Base-by-base conservation (phyloP, 2,113 vertebrate species). In the Poeciliopsis prolifica region DNA sequence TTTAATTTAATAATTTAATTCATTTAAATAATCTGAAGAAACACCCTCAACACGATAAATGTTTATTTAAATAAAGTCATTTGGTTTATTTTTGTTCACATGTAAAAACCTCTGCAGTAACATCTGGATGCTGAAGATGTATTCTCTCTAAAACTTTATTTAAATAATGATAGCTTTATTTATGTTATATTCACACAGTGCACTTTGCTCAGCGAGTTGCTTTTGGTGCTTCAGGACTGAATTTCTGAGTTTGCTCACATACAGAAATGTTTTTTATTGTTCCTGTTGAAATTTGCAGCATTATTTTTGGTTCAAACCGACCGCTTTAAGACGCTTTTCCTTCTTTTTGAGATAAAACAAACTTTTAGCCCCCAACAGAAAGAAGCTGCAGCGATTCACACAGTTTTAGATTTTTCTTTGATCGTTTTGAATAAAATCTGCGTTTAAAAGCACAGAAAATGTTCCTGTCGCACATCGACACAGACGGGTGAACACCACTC, bases 151-250 rank as follows among this genome's bases (percentile, higher is more conserved):
- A 40, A 79, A 64, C 54, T 66, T 67, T 44, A 19, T 77, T 80
- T 81, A 81, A 79, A 85, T 77, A 76, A 31, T 31, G 7, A 76
- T 11, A 71, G 74, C 33, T 74, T n/a, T 31, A 48, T 74, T 35
- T 65, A 64, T 70, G 40, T 48, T 24, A 14, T 74, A 83, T 81
- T 80, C 82, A 85, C 80, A 80, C 87, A 85, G 84, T 89, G 87
- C 87, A 84, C 72, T 61, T 79, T 60, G 74, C 81, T 74, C 4
- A 15, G 35, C 2, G 40, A 75, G 75, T 68, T n/a, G 71, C 71
- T 63, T 82, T 76, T 69, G 72, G 75, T 31, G 74, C 68, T 63
- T 86, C 70, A 72, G 65, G 79, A 31, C 70, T 54, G 19, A 9
- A 35, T 24, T 35, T 40, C 61, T 68, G 14, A 48, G 14, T 48